Percentiles rank a stretch among this genome's conserved stretches.
Evolutionary conservation across 2,888 invertebrate genomes (phyloP).

Genomic region (Mimas tiliae): DNA sequence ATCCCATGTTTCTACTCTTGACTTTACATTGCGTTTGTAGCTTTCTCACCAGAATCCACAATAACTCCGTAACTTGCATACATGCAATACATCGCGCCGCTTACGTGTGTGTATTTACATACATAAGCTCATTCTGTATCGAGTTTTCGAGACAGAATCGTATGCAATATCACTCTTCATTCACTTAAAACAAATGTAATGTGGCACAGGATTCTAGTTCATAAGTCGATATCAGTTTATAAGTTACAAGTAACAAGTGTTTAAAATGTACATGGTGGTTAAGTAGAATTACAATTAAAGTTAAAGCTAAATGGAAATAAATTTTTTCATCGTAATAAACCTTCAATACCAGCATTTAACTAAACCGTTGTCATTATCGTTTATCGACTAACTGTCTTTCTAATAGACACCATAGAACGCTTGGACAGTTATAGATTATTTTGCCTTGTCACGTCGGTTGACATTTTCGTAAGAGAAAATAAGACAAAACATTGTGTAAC

Average conservation of each 20-base stretch:
- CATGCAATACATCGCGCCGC: constrained; percentile 69
- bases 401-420: too few relatives aligned
- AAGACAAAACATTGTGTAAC: too few relatives aligned
- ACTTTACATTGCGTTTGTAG: constrained; percentile 53
- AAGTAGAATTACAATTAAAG: not conserved
- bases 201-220: constrained; percentile 41
- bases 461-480: too few relatives aligned
- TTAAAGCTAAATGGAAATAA: not conserved
- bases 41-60: constrained; percentile 56
- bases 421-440: too few relatives aligned
- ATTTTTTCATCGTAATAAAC: not conserved
- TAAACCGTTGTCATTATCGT: not conserved
- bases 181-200: constrained; percentile 29
- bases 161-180: constrained; percentile 6
- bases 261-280: not conserved
- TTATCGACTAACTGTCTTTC: not conserved
- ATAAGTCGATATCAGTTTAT: constrained; percentile 9
- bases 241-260: not conserved
- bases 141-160: constrained; percentile 27
- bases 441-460: too few relatives aligned
- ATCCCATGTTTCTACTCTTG: constrained; percentile 59
- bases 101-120: constrained; percentile 55
- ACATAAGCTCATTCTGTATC: constrained; percentile 44
- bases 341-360: not conserved
- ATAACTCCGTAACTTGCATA: constrained; percentile 58